phyloP scores from a whole-genome alignment of 2,888 invertebrate species.

The Chymomyza procnemis region DNA sequence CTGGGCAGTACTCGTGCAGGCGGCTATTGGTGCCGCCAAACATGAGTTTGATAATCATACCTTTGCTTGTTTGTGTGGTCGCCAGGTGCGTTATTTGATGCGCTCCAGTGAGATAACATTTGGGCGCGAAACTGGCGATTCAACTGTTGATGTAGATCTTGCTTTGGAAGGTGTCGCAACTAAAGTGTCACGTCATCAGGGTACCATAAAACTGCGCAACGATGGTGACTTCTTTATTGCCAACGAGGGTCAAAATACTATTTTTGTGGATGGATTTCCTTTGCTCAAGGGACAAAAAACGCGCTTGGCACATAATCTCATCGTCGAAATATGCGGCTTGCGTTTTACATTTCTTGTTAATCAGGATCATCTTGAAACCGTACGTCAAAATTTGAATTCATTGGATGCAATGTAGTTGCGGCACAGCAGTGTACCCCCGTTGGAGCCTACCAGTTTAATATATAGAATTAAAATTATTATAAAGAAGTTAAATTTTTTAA shows the following conservation, averaged over 20 bases:
- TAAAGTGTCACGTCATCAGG: constrained; percentile 95
- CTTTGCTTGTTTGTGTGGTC: constrained; percentile 92
- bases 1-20: constrained; percentile 96
- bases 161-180: constrained; percentile 95
- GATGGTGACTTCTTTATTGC: constrained; percentile 96
- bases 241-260: constrained; percentile 95
- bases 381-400: constrained; percentile 80
- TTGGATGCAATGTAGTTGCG: too few relatives aligned
- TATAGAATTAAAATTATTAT: too few relatives aligned
- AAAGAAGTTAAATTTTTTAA: too few relatives aligned
- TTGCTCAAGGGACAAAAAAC: constrained; percentile 92
- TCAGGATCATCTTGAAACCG: constrained; percentile 92
- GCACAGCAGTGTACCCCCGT: too few relatives aligned
- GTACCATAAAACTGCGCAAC: constrained; percentile 91
- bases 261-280: constrained; percentile 96
- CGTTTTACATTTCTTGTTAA: constrained; percentile 96
- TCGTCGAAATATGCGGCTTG: constrained; percentile 95
- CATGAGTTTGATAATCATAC: constrained; percentile 96
- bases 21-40: constrained; percentile 87
- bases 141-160: constrained; percentile 94
- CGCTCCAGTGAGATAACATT: constrained; percentile 95
- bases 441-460: too few relatives aligned
- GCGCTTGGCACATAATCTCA: constrained; percentile 94
- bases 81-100: constrained; percentile 96
- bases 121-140: constrained; percentile 92